phyloP scores from a whole-genome alignment of 2,888 invertebrate species.

The Aporophyla nigra region DNA sequence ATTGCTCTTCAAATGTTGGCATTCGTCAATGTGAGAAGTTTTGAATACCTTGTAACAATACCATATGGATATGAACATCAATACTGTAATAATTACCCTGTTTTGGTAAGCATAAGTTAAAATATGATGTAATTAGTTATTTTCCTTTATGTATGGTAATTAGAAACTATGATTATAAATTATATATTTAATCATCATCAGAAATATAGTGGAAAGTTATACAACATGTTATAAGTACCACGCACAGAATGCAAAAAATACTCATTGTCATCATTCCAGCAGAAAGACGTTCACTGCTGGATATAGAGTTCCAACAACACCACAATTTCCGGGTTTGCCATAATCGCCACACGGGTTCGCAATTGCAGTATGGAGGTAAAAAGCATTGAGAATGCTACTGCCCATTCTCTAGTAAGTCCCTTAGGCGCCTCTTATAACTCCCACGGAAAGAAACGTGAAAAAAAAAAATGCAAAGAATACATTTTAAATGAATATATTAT shows the following conservation, averaged over 20 bases:
- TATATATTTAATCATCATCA: neutral
- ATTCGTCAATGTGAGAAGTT: conserved; percentile 83
- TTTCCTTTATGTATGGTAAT: neutral
- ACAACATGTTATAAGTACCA: neutral
- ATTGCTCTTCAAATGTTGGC: conserved; percentile 78
- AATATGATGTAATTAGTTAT: neutral
- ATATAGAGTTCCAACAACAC: no score
- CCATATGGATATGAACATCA: conserved; percentile 76
- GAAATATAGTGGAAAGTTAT: neutral
- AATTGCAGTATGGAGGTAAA: no score
- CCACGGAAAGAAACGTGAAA: no score
- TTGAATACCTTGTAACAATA: conserved; percentile 78
- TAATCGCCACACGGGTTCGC: no score
- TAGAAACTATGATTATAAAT: conserved; percentile 7
- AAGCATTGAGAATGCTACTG: no score
- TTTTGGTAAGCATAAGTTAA: conserved; percentile 76
- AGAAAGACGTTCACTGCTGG: no score
- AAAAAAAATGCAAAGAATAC: no score
- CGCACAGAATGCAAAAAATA: neutral
- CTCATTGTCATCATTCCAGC: no score
- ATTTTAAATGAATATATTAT: neutral
- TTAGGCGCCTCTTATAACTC: no score
- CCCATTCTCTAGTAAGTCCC: no score
- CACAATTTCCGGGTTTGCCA: no score
- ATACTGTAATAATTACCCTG: conserved; percentile 77